These are phyloP conservation scores for Remorina albescens DNA, from an alignment of 2,797 vertebrate species.

Conservation along the genomic window DNA sequence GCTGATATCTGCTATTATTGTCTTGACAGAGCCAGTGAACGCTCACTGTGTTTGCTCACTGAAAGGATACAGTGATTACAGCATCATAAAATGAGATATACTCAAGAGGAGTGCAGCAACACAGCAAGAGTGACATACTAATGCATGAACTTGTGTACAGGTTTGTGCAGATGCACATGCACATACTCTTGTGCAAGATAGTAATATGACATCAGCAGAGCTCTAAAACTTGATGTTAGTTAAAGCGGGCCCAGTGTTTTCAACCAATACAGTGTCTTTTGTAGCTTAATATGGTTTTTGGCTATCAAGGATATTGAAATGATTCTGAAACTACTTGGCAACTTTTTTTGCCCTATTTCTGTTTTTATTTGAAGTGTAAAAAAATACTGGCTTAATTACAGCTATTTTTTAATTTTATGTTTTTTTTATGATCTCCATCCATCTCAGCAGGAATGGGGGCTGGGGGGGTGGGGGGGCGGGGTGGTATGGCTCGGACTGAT, in stretches of 20 bases:
- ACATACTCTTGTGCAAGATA: neutral
- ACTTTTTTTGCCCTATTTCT: slow-evolving; percentile 10
- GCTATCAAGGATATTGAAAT: no score
- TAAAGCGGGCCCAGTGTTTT: neutral
- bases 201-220: neutral
- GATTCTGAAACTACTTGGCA: no score
- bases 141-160: no score
- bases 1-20: slow-evolving; percentile 20
- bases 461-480: no score
- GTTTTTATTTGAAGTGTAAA: slow-evolving; percentile 22
- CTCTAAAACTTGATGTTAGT: neutral
- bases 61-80: slow-evolving; percentile 11
- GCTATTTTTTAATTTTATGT: slow-evolving; percentile 49
- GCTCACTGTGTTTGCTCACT: slow-evolving; percentile 6
- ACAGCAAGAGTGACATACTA: slow-evolving; percentile 4
- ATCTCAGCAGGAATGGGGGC: slow-evolving; percentile 29
- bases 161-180: no score
- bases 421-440: slow-evolving; percentile 35
- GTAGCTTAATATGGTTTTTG: neutral
- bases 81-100: slow-evolving; percentile 22
- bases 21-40: slow-evolving; percentile 19
- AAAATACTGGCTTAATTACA: slow-evolving; percentile 47
- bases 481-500: slow-evolving; percentile 46
- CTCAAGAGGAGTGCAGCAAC: neutral
- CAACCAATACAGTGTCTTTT: neutral